phyloP scores from a whole-genome alignment of 1,140 invertebrate genomes.

The Pectinophora gossypiella region DNA sequence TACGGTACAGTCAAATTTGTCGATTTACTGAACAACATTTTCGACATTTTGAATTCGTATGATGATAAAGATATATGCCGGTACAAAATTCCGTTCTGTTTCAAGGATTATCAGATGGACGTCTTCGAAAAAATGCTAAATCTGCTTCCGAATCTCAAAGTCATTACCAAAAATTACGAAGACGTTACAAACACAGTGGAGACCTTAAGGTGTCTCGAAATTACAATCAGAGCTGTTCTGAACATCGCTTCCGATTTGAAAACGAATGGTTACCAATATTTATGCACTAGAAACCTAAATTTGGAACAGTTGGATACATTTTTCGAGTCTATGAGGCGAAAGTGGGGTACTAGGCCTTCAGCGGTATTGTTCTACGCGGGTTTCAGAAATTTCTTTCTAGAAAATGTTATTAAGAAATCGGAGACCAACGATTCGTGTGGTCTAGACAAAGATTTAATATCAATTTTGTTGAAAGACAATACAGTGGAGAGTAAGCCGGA shows the following conservation, averaged over 20 bases:
- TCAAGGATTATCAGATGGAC: not conserved
- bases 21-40: not conserved
- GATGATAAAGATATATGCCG: not conserved
- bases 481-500: not conserved
- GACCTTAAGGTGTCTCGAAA: not conserved
- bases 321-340: not conserved
- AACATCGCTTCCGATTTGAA: not conserved
- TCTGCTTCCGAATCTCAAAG: not conserved
- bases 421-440: not conserved
- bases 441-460: not conserved
- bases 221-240: not conserved
- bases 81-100: not conserved
- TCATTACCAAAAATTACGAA: conserved; percentile 1
- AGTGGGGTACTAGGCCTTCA: not conserved
- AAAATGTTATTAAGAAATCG: conserved; percentile 1
- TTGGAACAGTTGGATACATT: not conserved
- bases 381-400: not conserved
- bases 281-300: not conserved
- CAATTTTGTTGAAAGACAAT: not conserved
- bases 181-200: not conserved
- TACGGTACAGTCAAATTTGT: not conserved
- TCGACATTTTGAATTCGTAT: not conserved
- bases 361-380: not conserved
- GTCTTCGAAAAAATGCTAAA: not conserved
- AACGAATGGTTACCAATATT: not conserved